Percentiles rank a stretch among this genome's conserved stretches.
Conservation (phyloP, 2,797 vertebrate genomes). For the Lepilemur septentrionalis region DNA sequence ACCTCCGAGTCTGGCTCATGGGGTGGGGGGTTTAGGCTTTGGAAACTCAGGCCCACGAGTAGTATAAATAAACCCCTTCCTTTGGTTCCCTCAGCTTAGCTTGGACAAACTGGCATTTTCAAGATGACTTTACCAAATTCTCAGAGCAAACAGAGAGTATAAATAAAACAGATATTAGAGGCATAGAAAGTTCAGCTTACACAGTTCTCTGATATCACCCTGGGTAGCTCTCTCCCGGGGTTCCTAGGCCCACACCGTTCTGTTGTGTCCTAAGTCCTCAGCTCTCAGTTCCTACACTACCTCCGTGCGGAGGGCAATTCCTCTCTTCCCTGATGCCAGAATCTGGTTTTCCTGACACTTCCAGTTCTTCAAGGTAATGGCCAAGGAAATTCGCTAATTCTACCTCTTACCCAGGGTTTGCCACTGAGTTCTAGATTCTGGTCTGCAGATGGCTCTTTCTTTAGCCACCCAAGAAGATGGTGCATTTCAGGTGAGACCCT, state of each 20-base stretch:
- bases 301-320: not conserved
- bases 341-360: not conserved
- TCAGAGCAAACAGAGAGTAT: not conserved
- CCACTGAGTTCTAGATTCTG: not conserved
- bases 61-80: not conserved
- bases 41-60: not conserved
- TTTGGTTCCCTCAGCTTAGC: not conserved
- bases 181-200: not conserved
- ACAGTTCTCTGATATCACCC: not conserved
- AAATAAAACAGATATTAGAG: not conserved
- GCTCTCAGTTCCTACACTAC: not conserved
- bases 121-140: not conserved
- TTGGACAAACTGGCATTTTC: not conserved
- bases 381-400: not conserved
- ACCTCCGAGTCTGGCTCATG: not conserved
- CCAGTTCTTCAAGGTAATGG: not conserved
- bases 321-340: not conserved
- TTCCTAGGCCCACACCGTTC: not conserved
- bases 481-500: not conserved
- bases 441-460: not conserved
- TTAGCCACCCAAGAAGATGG: not conserved
- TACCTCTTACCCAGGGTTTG: not conserved
- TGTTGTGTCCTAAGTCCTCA: not conserved
- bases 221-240: not conserved
- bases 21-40: not conserved